Conservation (phyloP, 2,888 invertebrate species). For the Acleris cristana region DNA sequence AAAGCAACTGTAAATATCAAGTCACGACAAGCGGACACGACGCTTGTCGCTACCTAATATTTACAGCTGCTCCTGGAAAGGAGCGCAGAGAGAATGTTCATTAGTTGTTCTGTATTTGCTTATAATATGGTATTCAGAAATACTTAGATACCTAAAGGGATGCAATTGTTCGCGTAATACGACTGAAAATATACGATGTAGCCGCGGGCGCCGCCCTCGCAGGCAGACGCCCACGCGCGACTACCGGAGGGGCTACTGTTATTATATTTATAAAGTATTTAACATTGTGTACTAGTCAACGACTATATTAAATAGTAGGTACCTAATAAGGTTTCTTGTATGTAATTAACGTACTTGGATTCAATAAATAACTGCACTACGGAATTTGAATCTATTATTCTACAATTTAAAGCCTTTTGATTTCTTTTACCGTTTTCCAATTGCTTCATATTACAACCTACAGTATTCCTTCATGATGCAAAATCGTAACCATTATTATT, state of each 20-base stretch:
- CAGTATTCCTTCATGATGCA: neutral
- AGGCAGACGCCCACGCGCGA: too few species aligned
- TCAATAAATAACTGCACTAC: slow-evolving; percentile 78
- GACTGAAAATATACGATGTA: slow-evolving; percentile 34
- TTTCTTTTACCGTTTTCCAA: neutral
- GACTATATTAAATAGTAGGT: slow-evolving; percentile 61
- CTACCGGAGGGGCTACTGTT: slow-evolving; percentile 34
- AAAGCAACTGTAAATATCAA: too few species aligned
- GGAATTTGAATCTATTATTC: slow-evolving; percentile 60
- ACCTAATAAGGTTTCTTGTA: slow-evolving; percentile 65
- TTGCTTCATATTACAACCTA: neutral
- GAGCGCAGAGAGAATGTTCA: neutral
- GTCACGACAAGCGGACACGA: too few species aligned
- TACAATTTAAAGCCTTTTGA: slow-evolving; percentile 1
- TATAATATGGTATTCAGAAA: slow-evolving; percentile 26
- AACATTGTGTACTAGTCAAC: slow-evolving; percentile 69
- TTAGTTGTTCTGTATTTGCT: slow-evolving; percentile 24
- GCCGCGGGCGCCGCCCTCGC: slow-evolving; percentile 33
- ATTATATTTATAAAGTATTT: slow-evolving; percentile 39
- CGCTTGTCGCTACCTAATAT: neutral
- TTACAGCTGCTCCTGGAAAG: neutral
- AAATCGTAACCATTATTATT: slow-evolving; percentile 45
- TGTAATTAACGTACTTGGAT: slow-evolving; percentile 77
- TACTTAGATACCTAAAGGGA: slow-evolving; percentile 28
- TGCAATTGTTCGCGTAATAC: slow-evolving; percentile 19